phyloP scores from a whole-genome alignment of 2,888 invertebrate species.

The Calameuta filiformis region DNA sequence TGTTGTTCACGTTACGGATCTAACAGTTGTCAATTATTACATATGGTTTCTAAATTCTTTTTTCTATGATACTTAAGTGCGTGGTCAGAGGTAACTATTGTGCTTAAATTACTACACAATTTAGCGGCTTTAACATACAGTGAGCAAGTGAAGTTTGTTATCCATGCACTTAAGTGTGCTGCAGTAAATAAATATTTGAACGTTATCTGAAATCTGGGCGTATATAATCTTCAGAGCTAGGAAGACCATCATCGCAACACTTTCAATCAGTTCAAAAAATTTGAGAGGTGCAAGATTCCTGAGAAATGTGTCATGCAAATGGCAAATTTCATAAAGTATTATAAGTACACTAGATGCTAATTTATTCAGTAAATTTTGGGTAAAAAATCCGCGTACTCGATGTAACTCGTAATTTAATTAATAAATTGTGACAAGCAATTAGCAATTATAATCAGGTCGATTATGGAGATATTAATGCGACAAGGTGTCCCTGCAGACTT shows the following conservation, averaged over 20 bases:
- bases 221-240: not conserved
- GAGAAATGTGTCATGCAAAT: not conserved
- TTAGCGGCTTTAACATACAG: not conserved
- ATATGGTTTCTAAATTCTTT: not conserved
- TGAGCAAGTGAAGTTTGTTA: not conserved
- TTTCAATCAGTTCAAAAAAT: not conserved
- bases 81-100: not conserved
- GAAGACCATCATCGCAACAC: not conserved
- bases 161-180: conserved; percentile 12
- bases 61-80: not conserved
- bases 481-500: not conserved
- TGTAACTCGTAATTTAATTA: not conserved
- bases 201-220: conserved; percentile 11
- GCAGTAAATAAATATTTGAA: conserved; percentile 36
- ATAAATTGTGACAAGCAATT: too few relatives aligned
- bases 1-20: not conserved
- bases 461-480: not conserved
- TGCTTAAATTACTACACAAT: not conserved
- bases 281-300: not conserved
- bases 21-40: not conserved
- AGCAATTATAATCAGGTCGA: too few relatives aligned
- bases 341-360: not conserved
- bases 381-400: not conserved
- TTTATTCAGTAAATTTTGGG: not conserved
- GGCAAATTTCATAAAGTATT: not conserved